Conservation (phyloP, 2,113 vertebrate genomes). For the Microtus richardsoni region DNA sequence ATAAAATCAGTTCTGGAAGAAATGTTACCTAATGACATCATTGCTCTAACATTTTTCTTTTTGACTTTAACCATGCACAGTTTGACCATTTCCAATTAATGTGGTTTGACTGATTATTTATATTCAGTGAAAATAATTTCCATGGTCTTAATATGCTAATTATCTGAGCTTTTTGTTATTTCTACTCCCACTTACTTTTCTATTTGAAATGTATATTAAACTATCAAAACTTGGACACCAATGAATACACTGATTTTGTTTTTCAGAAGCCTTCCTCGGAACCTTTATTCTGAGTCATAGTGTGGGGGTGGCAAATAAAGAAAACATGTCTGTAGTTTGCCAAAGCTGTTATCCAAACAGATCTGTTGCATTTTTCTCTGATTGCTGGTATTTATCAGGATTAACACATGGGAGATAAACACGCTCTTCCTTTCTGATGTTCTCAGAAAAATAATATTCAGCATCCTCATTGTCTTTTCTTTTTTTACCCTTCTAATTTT, state of each 20-base stretch:
- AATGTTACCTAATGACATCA: not conserved
- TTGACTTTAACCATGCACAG: not conserved
- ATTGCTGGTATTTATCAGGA: not conserved
- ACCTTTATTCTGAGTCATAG: conserved; percentile 39
- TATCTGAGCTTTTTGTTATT: not conserved
- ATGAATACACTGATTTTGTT: not conserved
- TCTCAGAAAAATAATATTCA: not conserved
- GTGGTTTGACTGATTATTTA: not conserved
- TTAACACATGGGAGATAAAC: not conserved
- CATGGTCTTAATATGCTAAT: not conserved
- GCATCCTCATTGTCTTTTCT: not conserved
- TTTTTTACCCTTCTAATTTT: not conserved
- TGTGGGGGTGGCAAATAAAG: not conserved
- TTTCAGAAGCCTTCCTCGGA: conserved; percentile 1
- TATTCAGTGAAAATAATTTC: conserved; percentile 2
- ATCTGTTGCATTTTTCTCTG: not conserved
- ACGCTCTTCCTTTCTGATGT: not conserved
- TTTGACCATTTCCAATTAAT: not conserved
- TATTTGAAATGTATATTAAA: conserved; percentile 55
- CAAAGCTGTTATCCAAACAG: not conserved
- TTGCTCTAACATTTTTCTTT: not conserved
- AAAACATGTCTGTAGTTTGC: not conserved
- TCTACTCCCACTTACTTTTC: not conserved
- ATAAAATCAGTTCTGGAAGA: not conserved
- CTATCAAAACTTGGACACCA: not conserved